A percentile compares a stretch with the other conserved stretches of the same genome.
Conservation (phyloP, 2,888 invertebrate species). For the Griposia aprilina region DNA sequence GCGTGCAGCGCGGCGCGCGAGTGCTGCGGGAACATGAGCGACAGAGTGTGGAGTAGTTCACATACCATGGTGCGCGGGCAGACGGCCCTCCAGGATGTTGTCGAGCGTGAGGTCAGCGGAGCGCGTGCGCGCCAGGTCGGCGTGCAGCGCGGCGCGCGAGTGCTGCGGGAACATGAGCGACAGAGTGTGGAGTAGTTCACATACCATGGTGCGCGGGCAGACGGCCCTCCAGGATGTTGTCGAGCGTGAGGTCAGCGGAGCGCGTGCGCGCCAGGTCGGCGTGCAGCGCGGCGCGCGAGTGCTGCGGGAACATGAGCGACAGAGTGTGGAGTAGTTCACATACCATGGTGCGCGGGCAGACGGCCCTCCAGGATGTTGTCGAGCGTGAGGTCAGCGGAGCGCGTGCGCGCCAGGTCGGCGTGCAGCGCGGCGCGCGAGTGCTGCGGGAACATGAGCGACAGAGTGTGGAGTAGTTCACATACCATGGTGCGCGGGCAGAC, state of each 20-base stretch:
- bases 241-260: constrained; percentile 95
- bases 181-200: constrained; percentile 14
- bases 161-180: constrained; percentile 95
- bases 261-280: constrained; percentile 93
- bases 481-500: constrained; percentile 70
- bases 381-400: constrained; percentile 95
- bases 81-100: constrained; percentile 95
- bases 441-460: constrained; percentile 94
- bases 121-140: constrained; percentile 93
- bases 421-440: constrained; percentile 92
- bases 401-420: constrained; percentile 92
- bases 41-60: constrained; percentile 15
- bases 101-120: constrained; percentile 96
- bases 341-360: constrained; percentile 38
- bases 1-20: constrained; percentile 92
- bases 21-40: constrained; percentile 95
- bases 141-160: constrained; percentile 92
- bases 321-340: constrained; percentile 11
- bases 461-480: constrained; percentile 11
- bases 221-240: constrained; percentile 95
- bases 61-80: constrained; percentile 32
- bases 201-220: constrained; percentile 36
- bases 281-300: constrained; percentile 92
- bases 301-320: constrained; percentile 94
- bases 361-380: constrained; percentile 96